These are phyloP conservation scores for Apomyelois bistriatella DNA, from an alignment of 2,888 invertebrate genomes.

Conservation along the genomic window DNA sequence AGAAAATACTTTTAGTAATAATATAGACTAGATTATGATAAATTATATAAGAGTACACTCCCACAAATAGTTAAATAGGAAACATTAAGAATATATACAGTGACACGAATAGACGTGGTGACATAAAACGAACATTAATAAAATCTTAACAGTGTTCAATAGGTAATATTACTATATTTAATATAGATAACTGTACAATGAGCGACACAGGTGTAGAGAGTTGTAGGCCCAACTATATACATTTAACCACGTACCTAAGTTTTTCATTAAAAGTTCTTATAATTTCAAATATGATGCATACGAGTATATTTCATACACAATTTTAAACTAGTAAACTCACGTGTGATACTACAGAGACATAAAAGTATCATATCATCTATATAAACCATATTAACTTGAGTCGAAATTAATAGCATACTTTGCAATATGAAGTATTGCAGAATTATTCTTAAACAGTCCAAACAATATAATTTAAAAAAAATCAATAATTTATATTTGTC, in stretches of 20 bases:
- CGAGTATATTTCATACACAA: no score
- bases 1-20: background rate
- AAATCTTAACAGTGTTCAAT: slow-evolving; percentile 30
- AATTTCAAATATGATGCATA: background rate
- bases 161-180: slow-evolving; percentile 31
- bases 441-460: no score
- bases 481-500: background rate
- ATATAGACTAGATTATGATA: background rate
- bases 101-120: slow-evolving; percentile 19
- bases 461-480: no score
- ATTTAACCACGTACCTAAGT: slow-evolving; percentile 42
- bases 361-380: no score
- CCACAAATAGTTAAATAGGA: slow-evolving; percentile 21
- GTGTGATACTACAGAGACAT: no score
- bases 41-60: slow-evolving; percentile 14
- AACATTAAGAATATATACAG: slow-evolving; percentile 25
- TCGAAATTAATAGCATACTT: no score
- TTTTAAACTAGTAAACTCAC: no score
- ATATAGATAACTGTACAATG: slow-evolving; percentile 61
- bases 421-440: no score
- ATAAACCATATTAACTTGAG: no score
- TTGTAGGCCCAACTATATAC: slow-evolving; percentile 63
- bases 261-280: slow-evolving; percentile 31
- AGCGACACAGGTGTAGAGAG: slow-evolving; percentile 72
- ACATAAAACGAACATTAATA: slow-evolving; percentile 27